Evolutionary conservation across 2,888 invertebrate genomes (phyloP).

Genomic region (Tanytarsus gracilentus): DNA sequence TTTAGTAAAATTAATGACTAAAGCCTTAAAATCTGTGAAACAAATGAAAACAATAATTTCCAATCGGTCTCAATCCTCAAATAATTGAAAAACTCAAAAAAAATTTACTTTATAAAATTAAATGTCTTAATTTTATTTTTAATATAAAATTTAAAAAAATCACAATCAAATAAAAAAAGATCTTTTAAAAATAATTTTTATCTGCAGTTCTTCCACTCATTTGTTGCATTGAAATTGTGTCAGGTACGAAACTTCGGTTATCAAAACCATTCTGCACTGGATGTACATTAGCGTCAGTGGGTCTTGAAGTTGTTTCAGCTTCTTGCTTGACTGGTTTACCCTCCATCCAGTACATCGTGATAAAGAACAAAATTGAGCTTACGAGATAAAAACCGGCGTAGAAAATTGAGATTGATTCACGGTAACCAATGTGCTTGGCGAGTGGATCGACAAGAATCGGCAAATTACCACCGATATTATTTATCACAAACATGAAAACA

Average conservation of each 20-base stretch:
- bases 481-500: constrained; percentile 84
- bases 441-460: constrained; percentile 82
- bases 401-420: constrained; percentile 76
- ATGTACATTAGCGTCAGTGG: neutral
- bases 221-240: constrained; percentile 10
- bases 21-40: too few species aligned
- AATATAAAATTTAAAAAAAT: too few species aligned
- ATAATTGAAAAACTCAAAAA: too few species aligned
- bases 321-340: constrained; percentile 38
- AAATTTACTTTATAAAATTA: neutral
- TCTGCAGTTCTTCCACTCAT: constrained; percentile 13
- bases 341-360: constrained; percentile 74
- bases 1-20: too few species aligned
- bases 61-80: too few species aligned
- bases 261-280: neutral
- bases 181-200: constrained; percentile 16
- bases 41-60: too few species aligned
- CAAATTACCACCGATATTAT: constrained; percentile 83
- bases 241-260: constrained; percentile 13
- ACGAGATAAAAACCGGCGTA: constrained; percentile 80
- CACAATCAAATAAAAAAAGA: too few species aligned
- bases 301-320: neutral
- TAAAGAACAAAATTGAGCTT: constrained; percentile 72
- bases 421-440: constrained; percentile 69
- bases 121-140: too few species aligned